These are phyloP conservation scores for Gallirallus australis DNA, from an alignment of 2,797 vertebrate genomes.

Conservation along the genomic window DNA sequence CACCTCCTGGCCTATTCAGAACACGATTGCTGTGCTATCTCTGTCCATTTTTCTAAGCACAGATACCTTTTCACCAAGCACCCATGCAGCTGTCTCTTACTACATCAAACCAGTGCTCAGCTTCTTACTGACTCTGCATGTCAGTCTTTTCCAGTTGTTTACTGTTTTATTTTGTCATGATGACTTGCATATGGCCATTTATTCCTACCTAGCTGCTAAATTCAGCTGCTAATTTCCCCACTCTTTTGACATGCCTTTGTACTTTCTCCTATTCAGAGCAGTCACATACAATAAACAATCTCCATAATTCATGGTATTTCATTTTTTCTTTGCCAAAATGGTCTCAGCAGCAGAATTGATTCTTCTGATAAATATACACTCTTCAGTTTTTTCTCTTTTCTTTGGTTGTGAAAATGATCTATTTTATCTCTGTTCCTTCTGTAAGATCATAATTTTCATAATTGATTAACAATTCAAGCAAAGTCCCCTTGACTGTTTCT, in stretches of 20 bases:
- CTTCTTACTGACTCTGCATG: not conserved
- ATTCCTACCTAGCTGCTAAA: not conserved
- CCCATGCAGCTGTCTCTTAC: not conserved
- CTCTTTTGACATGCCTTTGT: constrained; percentile 28
- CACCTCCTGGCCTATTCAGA: not conserved
- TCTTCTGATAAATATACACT: not conserved
- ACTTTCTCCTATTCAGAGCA: not conserved
- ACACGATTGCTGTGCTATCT: not conserved
- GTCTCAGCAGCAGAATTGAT: not conserved
- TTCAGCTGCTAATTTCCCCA: constrained; percentile 15
- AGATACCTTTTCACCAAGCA: not conserved
- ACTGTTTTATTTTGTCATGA: not conserved
- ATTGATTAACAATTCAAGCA: constrained; percentile 23
- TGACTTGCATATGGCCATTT: not conserved
- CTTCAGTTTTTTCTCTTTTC: not conserved
- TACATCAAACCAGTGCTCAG: not conserved
- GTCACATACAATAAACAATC: not conserved
- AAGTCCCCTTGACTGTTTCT: not conserved
- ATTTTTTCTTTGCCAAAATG: constrained; percentile 20
- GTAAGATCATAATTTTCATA: not conserved
- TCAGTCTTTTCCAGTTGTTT: not conserved
- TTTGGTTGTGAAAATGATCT: not conserved
- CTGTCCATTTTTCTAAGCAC: not conserved
- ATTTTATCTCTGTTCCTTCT: constrained; percentile 4
- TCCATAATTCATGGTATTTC: constrained; percentile 23